Percentiles rank a stretch among this genome's conserved stretches.
These are phyloP conservation scores for Spodoptera litura DNA, from an alignment of 1,140 invertebrate genomes.

Conservation along the genomic window DNA sequence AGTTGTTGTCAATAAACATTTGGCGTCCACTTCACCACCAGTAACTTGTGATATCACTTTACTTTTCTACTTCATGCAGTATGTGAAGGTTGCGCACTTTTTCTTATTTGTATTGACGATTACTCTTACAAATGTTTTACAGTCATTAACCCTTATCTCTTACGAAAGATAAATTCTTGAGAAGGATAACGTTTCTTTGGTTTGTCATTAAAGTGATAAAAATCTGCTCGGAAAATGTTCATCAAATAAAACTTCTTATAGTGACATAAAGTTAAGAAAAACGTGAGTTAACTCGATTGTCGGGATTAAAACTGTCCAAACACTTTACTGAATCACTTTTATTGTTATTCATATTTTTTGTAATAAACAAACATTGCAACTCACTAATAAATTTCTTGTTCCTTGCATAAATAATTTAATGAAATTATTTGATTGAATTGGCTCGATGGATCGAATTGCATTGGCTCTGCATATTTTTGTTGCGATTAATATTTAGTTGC, in stretches of 20 bases:
- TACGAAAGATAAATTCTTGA: constrained; percentile 56
- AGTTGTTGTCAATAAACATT: neutral
- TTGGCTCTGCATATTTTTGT: constrained; percentile 15
- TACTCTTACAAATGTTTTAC: constrained; percentile 58
- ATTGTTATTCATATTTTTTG: neutral
- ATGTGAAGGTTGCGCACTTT: neutral
- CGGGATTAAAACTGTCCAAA: neutral
- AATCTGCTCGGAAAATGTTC: constrained; percentile 4
- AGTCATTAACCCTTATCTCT: constrained; percentile 61
- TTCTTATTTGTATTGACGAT: constrained; percentile 26
- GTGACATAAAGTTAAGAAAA: neutral
- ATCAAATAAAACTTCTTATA: constrained; percentile 5
- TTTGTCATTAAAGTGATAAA: constrained; percentile 23
- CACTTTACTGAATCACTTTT: neutral
- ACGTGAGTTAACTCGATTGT: neutral
- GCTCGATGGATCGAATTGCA: neutral
- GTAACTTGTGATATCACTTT: neutral
- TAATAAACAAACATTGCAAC: neutral
- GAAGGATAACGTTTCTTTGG: constrained; percentile 11
- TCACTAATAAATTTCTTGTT: neutral
- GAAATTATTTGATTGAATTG: constrained; percentile 14
- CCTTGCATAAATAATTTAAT: constrained; percentile 6
- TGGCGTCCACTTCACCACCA: neutral
- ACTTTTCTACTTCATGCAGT: neutral
- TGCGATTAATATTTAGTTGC: neutral